These are phyloP conservation scores for Bursaphelenchus okinawaensis DNA, from an alignment of 2,888 invertebrate genomes.

Conservation along the genomic window DNA sequence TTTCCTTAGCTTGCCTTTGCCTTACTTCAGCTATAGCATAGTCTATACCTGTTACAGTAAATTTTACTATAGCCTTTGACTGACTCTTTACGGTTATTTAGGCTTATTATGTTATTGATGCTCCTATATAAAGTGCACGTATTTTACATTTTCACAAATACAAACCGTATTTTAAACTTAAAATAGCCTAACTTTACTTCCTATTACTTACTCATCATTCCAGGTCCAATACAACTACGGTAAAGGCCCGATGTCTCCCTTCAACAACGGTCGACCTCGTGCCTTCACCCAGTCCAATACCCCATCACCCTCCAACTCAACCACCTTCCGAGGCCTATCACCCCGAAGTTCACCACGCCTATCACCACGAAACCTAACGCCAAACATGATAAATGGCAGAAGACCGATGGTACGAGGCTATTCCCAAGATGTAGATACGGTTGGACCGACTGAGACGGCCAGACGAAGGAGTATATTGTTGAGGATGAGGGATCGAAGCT, in stretches of 20 bases:
- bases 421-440: slow-evolving; percentile 29
- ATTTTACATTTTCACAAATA: no score
- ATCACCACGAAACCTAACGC: background rate
- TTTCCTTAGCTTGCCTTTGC: no score
- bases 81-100: no score
- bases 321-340: background rate
- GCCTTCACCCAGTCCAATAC: slow-evolving; percentile 1
- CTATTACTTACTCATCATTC: no score
- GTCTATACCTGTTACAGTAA: no score
- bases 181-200: no score
- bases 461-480: slow-evolving; percentile 17
- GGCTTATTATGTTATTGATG: no score
- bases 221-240: slow-evolving; percentile 35
- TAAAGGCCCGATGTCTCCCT: background rate
- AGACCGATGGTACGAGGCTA: slow-evolving; percentile 18
- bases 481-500: slow-evolving; percentile 24
- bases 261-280: background rate
- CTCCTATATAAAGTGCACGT: no score
- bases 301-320: background rate
- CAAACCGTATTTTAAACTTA: no score
- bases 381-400: slow-evolving; percentile 10
- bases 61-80: no score
- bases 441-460: background rate
- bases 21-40: no score
- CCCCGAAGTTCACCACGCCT: background rate